Evolutionary conservation across 1,140 invertebrate genomes (phyloP), one percentile per base, ranked within the genome.

Genomic region (Glomeris maerens): DNA sequence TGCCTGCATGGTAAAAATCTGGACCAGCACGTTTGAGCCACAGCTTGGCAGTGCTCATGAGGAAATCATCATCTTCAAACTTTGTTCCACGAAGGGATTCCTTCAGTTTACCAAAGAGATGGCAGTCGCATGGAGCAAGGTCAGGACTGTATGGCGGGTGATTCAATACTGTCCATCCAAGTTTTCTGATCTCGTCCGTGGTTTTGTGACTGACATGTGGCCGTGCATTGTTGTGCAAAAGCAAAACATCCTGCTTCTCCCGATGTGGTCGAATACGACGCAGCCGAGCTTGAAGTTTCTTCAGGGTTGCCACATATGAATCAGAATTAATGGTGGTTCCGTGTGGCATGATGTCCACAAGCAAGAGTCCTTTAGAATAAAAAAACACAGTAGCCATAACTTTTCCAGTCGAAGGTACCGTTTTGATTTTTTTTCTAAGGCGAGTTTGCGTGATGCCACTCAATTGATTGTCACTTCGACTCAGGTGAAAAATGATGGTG

Each of bases 331-430:
- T 49, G 26, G 47, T 53, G 38, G 21, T 41, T 26, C 52, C 42
- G 25, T 14, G 21, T 45, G 20, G 41, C 14, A 50, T 23, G 40
- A 53, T 47, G 28, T 53, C 47, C 20, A 50, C 22, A n/a, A 31
- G 48, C 40, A 53, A 42, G 38, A 50, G 27, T 13, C 41, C 52
- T 45, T 49, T 14, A 21, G 38, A 42, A 39, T 53, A 23, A 22
- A 27, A 53, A 27, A 53, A 53, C 21, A 50, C 39, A 14, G 39
- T 53, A 29, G 27, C 31, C 40, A 50, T 50, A 28, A 53, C 5
- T 53, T 50, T 53, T 36, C 52, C 27, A 27, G 47, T 31, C 5
- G 52, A 53, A 20, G 38, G 27, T 26, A 41, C 29, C n/a, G 26
- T 17, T 53, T 50, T 44, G 52, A 53, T 26, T 29, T 44, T 50